Evolutionary conservation across 2,888 invertebrate species (phyloP), one percentile per base, ranked within the genome.

Genomic region (Linhomoeus sp.): DNA sequence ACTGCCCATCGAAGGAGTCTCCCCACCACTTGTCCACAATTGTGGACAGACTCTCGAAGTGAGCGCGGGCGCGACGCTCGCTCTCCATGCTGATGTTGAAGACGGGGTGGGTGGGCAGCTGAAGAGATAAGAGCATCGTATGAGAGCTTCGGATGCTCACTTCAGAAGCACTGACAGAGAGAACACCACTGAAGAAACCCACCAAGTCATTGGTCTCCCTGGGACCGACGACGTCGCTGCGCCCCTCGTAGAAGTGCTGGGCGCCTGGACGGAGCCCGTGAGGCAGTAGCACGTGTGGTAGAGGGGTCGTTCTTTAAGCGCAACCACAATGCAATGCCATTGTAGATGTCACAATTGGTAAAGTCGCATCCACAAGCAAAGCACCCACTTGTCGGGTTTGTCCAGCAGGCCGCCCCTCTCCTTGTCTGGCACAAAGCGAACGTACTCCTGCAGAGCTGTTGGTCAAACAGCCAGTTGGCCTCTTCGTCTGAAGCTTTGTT

Each of bases 221-320:
- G 7, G 54, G 57, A 9, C 59, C 60, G 19, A 58, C 39, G 22
- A 60, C 46, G 2, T 45, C 43, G 7, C 45, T 50, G 2, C 50
- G 45, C 9, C 40, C 41, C 12, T 40, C 41, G 17, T 56, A 51
- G 44, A 54, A 52, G 22, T 84, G 80, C 65, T 97, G 97, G 2
- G 92, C 82, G 49, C 94, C n/a, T n/a, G n/a, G n/a, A n/a, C n/a
- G n/a, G n/a, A n/a, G 3, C 97, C 97, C 68, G 88, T 87, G 42
- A 97, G 70, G 1, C 82, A 79, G 64, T 97, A 97, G 68, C 94
- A 94, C 0, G 92, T 90, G 68, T 97, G 97, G 67, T 97, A 99
- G 53, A 82, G 77, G 71, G n/a, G n/a, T n/a, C n/a, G n/a, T n/a
- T 97, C 97, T 56, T 80, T 73, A 43, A 76, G 75, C 63, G 84